Percentiles rank a stretch among this genome's conserved stretches.
These are phyloP conservation scores for Lonchura striata DNA, from an alignment of 2,113 vertebrate species.

Conservation along the genomic window DNA sequence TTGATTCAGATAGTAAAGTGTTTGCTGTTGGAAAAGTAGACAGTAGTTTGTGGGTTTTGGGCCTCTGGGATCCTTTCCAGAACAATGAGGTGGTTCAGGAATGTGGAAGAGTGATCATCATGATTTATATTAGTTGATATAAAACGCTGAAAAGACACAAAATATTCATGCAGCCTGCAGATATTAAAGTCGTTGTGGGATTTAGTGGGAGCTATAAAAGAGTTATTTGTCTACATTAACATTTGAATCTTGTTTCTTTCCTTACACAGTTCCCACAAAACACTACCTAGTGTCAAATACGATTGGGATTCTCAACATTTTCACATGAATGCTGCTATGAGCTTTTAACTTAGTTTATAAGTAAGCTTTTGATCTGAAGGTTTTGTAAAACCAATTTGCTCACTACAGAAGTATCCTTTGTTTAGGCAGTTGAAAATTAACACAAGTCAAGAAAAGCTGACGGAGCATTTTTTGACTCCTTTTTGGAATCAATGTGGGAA, in stretches of 20 bases:
- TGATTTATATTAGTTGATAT: neutral
- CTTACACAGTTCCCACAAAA: neutral
- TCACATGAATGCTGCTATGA: slow-evolving; percentile 8
- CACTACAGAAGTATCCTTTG: slow-evolving; percentile 19
- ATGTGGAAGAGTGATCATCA: neutral
- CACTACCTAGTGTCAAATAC: neutral
- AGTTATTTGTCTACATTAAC: slow-evolving; percentile 14
- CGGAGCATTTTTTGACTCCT: slow-evolving; percentile 33
- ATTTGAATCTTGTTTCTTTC: slow-evolving; percentile 3
- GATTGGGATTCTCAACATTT: slow-evolving; percentile 31
- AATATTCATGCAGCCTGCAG: neutral
- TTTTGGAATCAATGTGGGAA: slow-evolving; percentile 10
- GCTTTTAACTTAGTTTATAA: neutral
- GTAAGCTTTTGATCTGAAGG: neutral
- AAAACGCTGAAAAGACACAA: neutral
- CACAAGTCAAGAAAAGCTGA: slow-evolving; percentile 32
- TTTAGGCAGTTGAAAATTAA: slow-evolving; percentile 35
- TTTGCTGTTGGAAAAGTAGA: neutral
- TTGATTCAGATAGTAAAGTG: neutral
- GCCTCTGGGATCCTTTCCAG: neutral
- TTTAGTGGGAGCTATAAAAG: slow-evolving; percentile 32
- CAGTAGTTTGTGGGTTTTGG: neutral
- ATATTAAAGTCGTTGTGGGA: neutral
- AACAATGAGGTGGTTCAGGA: neutral
- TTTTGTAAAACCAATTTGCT: slow-evolving; percentile 3